Base-by-base conservation (phyloP, 2,113 vertebrate genomes). In the Lutjanus erythropterus region DNA sequence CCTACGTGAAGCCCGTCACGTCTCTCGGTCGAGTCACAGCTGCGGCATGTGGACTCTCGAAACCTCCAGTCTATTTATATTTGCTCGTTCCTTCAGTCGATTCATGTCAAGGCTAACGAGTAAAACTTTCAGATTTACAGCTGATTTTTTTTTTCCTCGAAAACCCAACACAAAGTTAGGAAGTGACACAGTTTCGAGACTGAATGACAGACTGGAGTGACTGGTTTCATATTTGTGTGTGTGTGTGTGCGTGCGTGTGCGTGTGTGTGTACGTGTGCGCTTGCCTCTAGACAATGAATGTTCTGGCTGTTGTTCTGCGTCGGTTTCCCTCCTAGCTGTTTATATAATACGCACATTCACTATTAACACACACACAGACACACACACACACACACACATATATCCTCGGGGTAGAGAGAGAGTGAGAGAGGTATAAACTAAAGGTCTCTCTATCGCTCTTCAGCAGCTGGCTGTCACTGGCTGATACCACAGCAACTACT, bases 401-500 rank as follows among this genome's bases (percentile, higher is more conserved):
- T 9, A 52, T 15, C 73, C 80, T 78, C 41, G 25, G 65, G 82
- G 65, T 49, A 35, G 31, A 73, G 33, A 83, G 37, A 62, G 67
- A 52, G 75, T 68, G 46, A 72, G 50, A 80, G 71, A 39, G 71
- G 46, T 46, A 46, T 47, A 76, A 73, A 86, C 53, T 33, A 6
- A 69, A 78, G 18, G 83, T 84, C 71, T 81, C 72, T 83, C 86
- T 84, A 74, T 86, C 86, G 10, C 44, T 75, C 25, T 80, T 0
- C 39, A 71, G 81, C 78, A 78, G 75, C 81, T 49, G 85, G 64
- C 80, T 88, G 86, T 84, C 84, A 77, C 77, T 12, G 25, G 23
- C 86, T 83, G 81, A 88, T 85, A 82, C 67, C 68, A 50, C 52
- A 71, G 55, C 35, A 61, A 71, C 67, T 55, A 14, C 46, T 59